Conservation (phyloP, 2,113 vertebrate genomes). For the Monopterus albus region DNA sequence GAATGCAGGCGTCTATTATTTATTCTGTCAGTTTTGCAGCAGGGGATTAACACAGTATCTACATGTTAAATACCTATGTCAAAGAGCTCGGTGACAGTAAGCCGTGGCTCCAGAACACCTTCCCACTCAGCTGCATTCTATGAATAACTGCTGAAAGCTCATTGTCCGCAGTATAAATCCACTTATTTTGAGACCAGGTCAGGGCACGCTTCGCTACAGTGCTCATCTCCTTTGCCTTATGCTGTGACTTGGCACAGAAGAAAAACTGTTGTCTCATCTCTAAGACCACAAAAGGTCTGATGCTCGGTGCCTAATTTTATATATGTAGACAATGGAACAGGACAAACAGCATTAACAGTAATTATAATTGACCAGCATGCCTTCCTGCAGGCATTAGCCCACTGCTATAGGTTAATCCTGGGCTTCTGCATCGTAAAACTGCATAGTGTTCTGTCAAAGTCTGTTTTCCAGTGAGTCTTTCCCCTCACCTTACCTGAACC, state of each 20-base stretch:
- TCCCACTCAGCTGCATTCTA: slow-evolving; percentile 6
- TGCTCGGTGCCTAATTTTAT: too few species aligned
- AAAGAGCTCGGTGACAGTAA: neutral
- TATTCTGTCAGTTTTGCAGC: neutral
- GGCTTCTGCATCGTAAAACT: too few species aligned
- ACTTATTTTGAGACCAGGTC: slow-evolving; percentile 44
- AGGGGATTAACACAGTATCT: neutral
- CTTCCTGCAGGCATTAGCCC: neutral
- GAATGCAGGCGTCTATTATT: too few species aligned
- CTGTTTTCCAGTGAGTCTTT: too few species aligned
- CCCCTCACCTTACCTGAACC: too few species aligned
- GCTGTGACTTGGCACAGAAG: slow-evolving; percentile 36
- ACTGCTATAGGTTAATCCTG: too few species aligned
- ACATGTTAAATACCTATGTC: neutral
- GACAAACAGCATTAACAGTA: too few species aligned
- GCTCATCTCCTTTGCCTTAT: slow-evolving; percentile 13
- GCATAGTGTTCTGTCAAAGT: too few species aligned
- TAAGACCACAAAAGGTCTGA: too few species aligned
- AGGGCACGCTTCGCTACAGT: neutral
- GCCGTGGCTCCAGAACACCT: neutral
- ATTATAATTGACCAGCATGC: neutral
- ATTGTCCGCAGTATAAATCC: slow-evolving; percentile 47
- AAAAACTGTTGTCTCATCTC: slow-evolving; percentile 36
- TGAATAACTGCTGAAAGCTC: slow-evolving; percentile 50
- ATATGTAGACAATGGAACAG: too few species aligned